phyloP scores from a whole-genome alignment of 2,113 vertebrate genomes.

The Planiliza haematocheilus region DNA sequence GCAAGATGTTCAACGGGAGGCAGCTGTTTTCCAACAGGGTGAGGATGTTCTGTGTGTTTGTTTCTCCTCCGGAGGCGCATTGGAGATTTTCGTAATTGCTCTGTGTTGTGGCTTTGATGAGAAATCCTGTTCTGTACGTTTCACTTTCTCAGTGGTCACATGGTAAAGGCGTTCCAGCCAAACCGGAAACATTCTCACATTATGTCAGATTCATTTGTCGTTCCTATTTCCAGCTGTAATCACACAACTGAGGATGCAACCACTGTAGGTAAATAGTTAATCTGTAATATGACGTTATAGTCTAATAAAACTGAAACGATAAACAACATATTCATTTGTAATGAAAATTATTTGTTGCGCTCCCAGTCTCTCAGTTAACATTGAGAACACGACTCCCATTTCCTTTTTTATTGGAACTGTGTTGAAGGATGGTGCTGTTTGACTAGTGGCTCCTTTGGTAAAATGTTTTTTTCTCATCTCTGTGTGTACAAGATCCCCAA shows the following conservation, averaged over 20 bases:
- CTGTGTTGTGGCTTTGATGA: background rate
- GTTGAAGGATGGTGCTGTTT: background rate
- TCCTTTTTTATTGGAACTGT: background rate
- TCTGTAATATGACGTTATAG: background rate
- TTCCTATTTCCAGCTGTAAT: background rate
- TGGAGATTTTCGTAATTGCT: background rate
- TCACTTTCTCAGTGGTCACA: no score
- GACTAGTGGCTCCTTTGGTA: conserved; percentile 5
- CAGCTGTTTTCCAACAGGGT: background rate
- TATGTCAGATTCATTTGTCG: background rate
- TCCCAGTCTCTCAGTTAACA: no score
- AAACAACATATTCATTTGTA: background rate
- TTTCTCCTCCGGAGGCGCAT: background rate
- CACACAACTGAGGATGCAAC: background rate
- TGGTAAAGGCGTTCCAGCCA: no score
- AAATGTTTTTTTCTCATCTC: conserved; percentile 19
- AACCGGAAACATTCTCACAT: no score
- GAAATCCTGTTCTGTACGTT: background rate
- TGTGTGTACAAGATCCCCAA: conserved; percentile 27
- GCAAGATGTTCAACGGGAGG: background rate
- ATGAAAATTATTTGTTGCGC: no score
- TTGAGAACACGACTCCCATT: background rate
- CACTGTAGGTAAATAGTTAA: background rate
- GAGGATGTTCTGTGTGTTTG: background rate
- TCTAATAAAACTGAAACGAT: background rate